These are phyloP conservation scores for Rhysida immarginata DNA, from an alignment of 1,140 invertebrate species.

Conservation along the genomic window DNA sequence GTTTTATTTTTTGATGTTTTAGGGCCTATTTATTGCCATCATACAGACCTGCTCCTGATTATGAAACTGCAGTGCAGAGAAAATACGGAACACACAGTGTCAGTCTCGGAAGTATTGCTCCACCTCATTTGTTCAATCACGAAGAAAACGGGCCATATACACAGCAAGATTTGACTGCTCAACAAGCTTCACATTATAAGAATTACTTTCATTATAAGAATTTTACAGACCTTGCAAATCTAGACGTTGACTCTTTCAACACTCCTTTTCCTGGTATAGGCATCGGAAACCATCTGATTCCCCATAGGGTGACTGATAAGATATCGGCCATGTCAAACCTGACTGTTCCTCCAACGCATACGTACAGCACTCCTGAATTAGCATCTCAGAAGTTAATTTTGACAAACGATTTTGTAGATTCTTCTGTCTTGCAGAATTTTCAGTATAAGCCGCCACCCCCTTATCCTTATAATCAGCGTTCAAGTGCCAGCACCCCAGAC, in stretches of 20 bases:
- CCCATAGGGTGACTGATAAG: neutral
- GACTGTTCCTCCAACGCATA: constrained; percentile 13
- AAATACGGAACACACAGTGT: constrained; percentile 29
- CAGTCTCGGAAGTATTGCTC: neutral
- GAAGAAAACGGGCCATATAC: neutral
- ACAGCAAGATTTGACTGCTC: neutral
- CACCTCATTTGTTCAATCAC: constrained; percentile 8
- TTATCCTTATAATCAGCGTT: constrained; percentile 52
- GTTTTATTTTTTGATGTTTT: too few species aligned
- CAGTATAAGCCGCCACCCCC: constrained; percentile 60
- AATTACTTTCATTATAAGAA: constrained; percentile 16
- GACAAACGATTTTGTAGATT: constrained; percentile 24
- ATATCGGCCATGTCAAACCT: neutral
- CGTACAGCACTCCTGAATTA: constrained; percentile 35
- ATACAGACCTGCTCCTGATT: constrained; percentile 82
- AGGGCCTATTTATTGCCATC: constrained; percentile 49
- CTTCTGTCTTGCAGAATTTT: constrained; percentile 39
- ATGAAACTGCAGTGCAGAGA: constrained; percentile 72
- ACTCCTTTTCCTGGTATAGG: neutral
- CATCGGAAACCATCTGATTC: neutral
- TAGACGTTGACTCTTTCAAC: constrained; percentile 15
- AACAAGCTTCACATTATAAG: neutral
- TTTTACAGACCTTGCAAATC: constrained; percentile 19
- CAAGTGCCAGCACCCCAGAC: constrained; percentile 64
- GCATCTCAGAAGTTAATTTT: constrained; percentile 21